These are phyloP conservation scores for Cyclina sinensis DNA, from an alignment of 1,140 invertebrate species.

Conservation along the genomic window DNA sequence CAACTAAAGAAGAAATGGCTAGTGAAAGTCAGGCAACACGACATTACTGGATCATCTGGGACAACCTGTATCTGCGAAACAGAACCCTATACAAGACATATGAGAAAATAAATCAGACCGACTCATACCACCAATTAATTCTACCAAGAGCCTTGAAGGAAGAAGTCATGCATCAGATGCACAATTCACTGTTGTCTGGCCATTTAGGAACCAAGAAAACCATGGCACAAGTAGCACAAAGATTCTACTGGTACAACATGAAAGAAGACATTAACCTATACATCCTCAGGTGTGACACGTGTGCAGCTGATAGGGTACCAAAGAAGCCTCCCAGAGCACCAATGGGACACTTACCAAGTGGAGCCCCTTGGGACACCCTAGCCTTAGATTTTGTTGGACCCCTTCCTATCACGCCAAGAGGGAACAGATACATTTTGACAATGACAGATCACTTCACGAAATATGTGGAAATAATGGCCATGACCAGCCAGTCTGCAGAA, in stretches of 20 bases:
- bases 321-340: background rate
- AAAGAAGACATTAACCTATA: background rate
- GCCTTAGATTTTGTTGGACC: constrained; percentile 54
- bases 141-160: background rate
- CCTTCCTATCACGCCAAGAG: constrained; percentile 5
- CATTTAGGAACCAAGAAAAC: constrained; percentile 1
- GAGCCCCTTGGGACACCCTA: constrained; percentile 9
- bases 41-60: constrained; percentile 9
- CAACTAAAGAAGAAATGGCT: background rate
- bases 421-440: constrained; percentile 76
- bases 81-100: background rate
- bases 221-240: background rate
- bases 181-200: background rate
- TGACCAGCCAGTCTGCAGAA: constrained; percentile 72
- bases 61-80: background rate
- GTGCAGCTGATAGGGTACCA: background rate
- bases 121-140: background rate
- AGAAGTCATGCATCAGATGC: background rate
- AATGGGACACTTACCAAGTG: background rate
- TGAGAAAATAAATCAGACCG: background rate
- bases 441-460: constrained; percentile 76
- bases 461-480: constrained; percentile 71
- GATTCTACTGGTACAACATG: constrained; percentile 15
- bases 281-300: constrained; percentile 13
- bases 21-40: background rate